Base-by-base conservation (phyloP, 2,113 vertebrate species). In the Notarius lentiginosus region DNA sequence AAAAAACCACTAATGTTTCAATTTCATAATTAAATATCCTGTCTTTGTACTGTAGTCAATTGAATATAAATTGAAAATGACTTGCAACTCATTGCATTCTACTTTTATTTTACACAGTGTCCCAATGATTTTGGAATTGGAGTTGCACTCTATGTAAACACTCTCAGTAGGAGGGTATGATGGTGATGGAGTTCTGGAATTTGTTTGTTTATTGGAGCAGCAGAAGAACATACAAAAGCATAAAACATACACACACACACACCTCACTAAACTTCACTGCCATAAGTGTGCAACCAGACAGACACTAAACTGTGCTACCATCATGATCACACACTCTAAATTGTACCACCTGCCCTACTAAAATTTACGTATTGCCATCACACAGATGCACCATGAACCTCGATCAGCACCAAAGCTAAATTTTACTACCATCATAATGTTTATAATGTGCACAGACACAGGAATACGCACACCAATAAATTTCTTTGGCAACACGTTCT, bases 161-260 rank as follows among this genome's bases (percentile, higher is more conserved):
- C 65, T 79, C 66, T 68, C 70, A 84, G 68, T 66, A 86, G 63
- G 75, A 85, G 70, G 80, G 49, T 82, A 82, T 88, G 68, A 77
- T 88, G 58, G 75, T 77, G 87, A 88, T 86, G 58, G 84, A 86
- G 70, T 80, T 41, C 60, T 82, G 49, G 34, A 85, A 61, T 65
- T 14, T 72, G 20, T 51, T 24, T 30, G 41, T 81, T 86, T 55
- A 51, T 60, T 47, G 75, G 73, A 56, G 79, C 27, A 66, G 53
- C 65, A 82, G 81, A 82, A 65, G 34, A 76, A 49, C 18, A 56
- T 81, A 11, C 24, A 11, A 41, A 49, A 2, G 11, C 41, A 75
- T 41, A 24, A 11, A 41, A 75, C 18, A 47, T 18, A 47, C 70
- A 73, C 30, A 70, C 66, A 70, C 66, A 70, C 66, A 34, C 66